These are phyloP conservation scores for Matsumyia berberina DNA, from an alignment of 2,888 invertebrate species.

Conservation along the genomic window DNA sequence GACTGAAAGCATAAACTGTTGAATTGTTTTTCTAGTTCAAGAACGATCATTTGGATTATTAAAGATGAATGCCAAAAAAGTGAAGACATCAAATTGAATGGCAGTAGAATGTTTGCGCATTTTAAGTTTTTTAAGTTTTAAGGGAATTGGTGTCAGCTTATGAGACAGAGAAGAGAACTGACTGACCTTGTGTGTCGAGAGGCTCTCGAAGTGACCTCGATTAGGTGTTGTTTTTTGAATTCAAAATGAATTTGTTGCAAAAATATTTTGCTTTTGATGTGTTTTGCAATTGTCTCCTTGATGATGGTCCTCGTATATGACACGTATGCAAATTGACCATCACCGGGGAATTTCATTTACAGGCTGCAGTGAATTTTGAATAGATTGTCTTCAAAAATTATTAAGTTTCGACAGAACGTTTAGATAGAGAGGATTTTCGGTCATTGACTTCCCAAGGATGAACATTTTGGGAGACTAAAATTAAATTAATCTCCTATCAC, in stretches of 20 bases:
- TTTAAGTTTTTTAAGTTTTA: conserved; percentile 16
- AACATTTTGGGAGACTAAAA: no score
- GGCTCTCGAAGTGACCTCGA: conserved; percentile 30
- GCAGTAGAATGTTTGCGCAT: conserved; percentile 57
- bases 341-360: no score
- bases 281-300: neutral
- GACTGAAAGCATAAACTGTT: conserved; percentile 26
- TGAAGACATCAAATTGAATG: conserved; percentile 62
- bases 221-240: conserved; percentile 24
- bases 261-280: neutral
- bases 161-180: conserved; percentile 30
- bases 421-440: no score
- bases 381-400: no score
- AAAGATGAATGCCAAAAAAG: conserved; percentile 59
- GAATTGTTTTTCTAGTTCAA: conserved; percentile 58
- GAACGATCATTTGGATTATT: conserved; percentile 66
- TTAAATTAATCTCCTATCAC: no score
- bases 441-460: no score
- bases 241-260: conserved; percentile 21
- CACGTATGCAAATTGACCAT: no score
- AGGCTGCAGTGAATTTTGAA: no score
- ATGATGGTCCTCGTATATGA: no score
- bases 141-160: neutral
- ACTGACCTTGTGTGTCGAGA: conserved; percentile 38
- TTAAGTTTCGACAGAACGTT: no score